Evolutionary conservation across 2,888 invertebrate species (phyloP).

Genomic region (Ophion ventricosus): DNA sequence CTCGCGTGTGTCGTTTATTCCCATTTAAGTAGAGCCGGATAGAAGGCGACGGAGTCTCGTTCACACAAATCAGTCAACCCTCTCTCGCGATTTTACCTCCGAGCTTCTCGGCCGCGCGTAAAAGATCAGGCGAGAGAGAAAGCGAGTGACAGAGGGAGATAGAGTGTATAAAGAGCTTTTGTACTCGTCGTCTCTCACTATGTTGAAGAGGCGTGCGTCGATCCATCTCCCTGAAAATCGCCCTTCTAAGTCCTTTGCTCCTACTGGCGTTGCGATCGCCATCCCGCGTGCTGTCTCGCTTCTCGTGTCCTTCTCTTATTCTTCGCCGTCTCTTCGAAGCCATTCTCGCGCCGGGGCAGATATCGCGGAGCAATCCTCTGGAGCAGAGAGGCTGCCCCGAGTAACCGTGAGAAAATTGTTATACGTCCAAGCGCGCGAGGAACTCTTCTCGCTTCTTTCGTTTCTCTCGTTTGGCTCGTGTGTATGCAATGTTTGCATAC

Average conservation of each 20-base stretch:
- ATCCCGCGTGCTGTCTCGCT: constrained; percentile 52
- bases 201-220: constrained; percentile 74
- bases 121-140: constrained; percentile 27
- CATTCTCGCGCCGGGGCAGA: constrained; percentile 48
- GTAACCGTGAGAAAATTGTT: constrained; percentile 72
- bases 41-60: constrained; percentile 78
- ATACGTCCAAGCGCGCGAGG: constrained; percentile 50
- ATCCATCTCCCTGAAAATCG: constrained; percentile 80
- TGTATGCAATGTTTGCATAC: constrained; percentile 38
- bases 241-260: constrained; percentile 70
- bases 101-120: constrained; percentile 40
- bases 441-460: constrained; percentile 59
- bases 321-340: constrained; percentile 45
- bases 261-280: constrained; percentile 55
- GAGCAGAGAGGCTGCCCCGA: constrained; percentile 58
- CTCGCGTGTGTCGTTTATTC: constrained; percentile 76
- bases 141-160: constrained; percentile 11
- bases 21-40: constrained; percentile 79
- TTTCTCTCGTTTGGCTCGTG: constrained; percentile 41
- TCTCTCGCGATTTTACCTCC: constrained; percentile 66
- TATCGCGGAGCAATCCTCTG: constrained; percentile 50
- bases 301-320: constrained; percentile 44
- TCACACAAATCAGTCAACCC: constrained; percentile 81
- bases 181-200: constrained; percentile 62
- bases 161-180: constrained; percentile 33